phyloP scores from a whole-genome alignment of 1,140 invertebrate species.

The Atopsyche davidsoni region DNA sequence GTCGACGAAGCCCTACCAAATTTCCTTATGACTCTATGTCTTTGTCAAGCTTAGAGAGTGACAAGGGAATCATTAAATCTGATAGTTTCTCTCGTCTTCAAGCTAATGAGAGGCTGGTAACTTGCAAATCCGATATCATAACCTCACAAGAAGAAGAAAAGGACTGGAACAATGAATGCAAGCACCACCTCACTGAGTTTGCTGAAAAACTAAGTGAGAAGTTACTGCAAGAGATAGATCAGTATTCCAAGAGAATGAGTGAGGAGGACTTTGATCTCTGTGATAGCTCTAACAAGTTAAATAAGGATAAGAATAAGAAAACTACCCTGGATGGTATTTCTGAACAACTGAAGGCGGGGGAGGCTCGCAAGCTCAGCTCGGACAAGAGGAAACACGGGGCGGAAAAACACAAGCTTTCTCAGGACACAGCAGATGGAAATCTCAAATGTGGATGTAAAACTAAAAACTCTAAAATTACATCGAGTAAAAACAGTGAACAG shows the following conservation, averaged over 20 bases:
- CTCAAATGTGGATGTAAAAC: constrained; percentile 43
- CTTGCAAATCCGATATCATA: constrained; percentile 47
- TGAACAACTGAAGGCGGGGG: background rate
- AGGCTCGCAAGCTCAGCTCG: constrained; percentile 9
- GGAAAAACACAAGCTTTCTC: constrained; percentile 43
- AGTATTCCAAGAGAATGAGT: constrained; percentile 51
- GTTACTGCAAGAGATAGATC: constrained; percentile 67
- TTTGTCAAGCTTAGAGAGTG: constrained; percentile 46
- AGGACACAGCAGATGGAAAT: constrained; percentile 42
- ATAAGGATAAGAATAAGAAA: constrained; percentile 10
- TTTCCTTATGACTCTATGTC: constrained; percentile 47
- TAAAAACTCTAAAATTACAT: constrained; percentile 34
- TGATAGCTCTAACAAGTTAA: constrained; percentile 31
- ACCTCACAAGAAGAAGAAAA: constrained; percentile 47
- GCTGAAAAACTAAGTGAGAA: constrained; percentile 70
- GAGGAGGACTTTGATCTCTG: constrained; percentile 49
- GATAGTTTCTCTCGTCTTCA: constrained; percentile 47
- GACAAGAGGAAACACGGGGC: constrained; percentile 33
- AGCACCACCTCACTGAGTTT: constrained; percentile 66
- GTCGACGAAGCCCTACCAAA: constrained; percentile 43
- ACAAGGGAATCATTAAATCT: constrained; percentile 48
- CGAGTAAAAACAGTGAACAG: constrained; percentile 20
- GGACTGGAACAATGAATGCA: constrained; percentile 57
- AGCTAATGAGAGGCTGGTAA: constrained; percentile 44
- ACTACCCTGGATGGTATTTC: constrained; percentile 33